Percentiles rank a stretch among this genome's conserved stretches.
These are phyloP conservation scores for Drosophila rubida DNA, from an alignment of 2,888 invertebrate genomes.

Conservation along the genomic window DNA sequence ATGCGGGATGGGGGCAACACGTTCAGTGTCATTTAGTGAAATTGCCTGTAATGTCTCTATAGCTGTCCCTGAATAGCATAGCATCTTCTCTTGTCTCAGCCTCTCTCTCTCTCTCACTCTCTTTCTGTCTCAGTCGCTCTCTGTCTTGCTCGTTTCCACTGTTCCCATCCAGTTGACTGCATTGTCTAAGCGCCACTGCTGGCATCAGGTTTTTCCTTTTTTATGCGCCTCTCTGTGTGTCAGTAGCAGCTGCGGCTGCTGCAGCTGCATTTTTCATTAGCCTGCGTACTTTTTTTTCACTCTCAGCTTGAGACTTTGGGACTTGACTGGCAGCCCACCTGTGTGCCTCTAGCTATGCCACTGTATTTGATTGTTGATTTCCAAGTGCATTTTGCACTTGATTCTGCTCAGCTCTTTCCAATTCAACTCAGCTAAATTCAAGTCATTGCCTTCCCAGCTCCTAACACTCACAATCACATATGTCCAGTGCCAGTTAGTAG, in stretches of 20 bases:
- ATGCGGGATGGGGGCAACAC: conserved; percentile 11
- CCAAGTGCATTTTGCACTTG: conserved; percentile 72
- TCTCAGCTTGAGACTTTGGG: conserved; percentile 13
- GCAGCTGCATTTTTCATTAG: conserved; percentile 72
- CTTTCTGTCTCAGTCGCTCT: not conserved
- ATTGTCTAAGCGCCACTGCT: conserved; percentile 60
- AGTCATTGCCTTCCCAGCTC: conserved; percentile 33
- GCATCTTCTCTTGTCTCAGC: conserved; percentile 15
- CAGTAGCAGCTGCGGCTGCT: conserved; percentile 47
- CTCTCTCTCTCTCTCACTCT: conserved; percentile 3
- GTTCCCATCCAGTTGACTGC: conserved; percentile 32
- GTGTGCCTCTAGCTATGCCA: conserved; percentile 20
- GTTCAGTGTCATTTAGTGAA: conserved; percentile 70
- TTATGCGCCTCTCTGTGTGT: conserved; percentile 58
- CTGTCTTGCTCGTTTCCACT: not conserved
- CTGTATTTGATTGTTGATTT: conserved; percentile 55
- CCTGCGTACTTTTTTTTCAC: conserved; percentile 49
- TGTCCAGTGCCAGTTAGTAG: conserved; percentile 39
- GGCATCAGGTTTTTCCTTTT: conserved; percentile 49
- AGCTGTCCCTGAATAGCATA: conserved; percentile 55
- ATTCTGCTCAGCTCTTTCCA: conserved; percentile 48
- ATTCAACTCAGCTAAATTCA: conserved; percentile 40
- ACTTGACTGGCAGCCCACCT: conserved; percentile 55
- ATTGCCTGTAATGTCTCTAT: conserved; percentile 64
- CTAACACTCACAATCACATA: conserved; percentile 29